Evolutionary conservation across 2,113 vertebrate genomes (phyloP).

Genomic region (Regulus satrapa): DNA sequence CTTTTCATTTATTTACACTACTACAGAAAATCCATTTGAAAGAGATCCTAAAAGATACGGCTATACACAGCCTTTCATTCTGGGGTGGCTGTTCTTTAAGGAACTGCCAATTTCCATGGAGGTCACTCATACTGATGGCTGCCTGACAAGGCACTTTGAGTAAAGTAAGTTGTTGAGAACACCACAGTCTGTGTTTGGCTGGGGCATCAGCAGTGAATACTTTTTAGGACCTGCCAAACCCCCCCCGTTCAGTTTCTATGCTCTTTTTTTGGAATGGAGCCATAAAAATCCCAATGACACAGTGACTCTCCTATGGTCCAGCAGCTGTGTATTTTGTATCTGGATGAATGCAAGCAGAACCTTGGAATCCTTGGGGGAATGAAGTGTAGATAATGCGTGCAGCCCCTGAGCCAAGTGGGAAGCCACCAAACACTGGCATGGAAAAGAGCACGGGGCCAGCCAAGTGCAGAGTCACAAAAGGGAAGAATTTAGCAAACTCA

Average conservation of each 20-base stretch:
- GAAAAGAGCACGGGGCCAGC: neutral
- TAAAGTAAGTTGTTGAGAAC: slow-evolving; percentile 12
- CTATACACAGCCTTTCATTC: neutral
- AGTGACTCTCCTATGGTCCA: slow-evolving; percentile 16
- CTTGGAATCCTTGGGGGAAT: slow-evolving; percentile 13
- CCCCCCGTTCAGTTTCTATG: slow-evolving; percentile 8
- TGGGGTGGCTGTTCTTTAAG: slow-evolving; percentile 11
- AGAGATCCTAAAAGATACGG: slow-evolving; percentile 28
- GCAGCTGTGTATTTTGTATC: slow-evolving; percentile 30
- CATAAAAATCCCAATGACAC: slow-evolving; percentile 38
- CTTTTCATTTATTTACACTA: slow-evolving; percentile 42
- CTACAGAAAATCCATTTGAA: slow-evolving; percentile 22
- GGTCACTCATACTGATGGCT: slow-evolving; percentile 34
- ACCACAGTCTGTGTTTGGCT: slow-evolving; percentile 10
- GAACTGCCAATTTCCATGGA: slow-evolving; percentile 10
- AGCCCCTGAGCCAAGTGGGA: slow-evolving; percentile 22
- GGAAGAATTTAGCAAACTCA: slow-evolving; percentile 35
- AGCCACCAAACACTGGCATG: neutral
- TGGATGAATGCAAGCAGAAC: slow-evolving; percentile 30
- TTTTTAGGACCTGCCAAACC: slow-evolving; percentile 19
- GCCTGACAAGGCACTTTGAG: slow-evolving; percentile 19
- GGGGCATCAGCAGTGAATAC: slow-evolving; percentile 3
- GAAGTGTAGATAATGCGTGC: neutral
- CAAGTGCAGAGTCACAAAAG: slow-evolving; percentile 45
- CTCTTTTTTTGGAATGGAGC: neutral